Evolutionary conservation across 1,140 invertebrate genomes (phyloP).

Genomic region (Calliphora vicina): DNA sequence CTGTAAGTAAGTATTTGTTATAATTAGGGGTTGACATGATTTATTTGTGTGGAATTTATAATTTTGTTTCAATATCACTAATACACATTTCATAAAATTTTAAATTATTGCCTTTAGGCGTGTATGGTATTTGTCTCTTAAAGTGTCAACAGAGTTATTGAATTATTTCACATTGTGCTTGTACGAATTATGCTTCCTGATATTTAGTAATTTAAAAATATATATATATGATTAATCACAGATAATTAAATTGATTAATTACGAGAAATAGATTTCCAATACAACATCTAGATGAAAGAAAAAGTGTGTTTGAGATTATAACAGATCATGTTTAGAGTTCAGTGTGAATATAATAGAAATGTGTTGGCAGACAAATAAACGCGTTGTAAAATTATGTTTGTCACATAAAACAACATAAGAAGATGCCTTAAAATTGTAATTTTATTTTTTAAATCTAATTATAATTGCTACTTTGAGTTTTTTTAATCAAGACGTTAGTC

Average conservation of each 20-base stretch:
- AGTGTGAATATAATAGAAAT: too few relatives aligned
- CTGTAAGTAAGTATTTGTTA: not conserved
- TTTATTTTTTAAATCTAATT: too few relatives aligned
- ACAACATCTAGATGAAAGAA: not conserved
- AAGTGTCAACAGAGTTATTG: slow-evolving; percentile 18
- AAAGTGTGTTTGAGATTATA: slow-evolving; percentile 25
- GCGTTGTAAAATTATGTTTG: too few relatives aligned
- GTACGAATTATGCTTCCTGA: not conserved
- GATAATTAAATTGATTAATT: slow-evolving; percentile 23
- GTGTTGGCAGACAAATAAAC: too few relatives aligned
- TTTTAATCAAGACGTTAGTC: too few relatives aligned
- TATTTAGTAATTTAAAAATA: not conserved
- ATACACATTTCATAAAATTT: slow-evolving; percentile 6
- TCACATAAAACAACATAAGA: too few relatives aligned
- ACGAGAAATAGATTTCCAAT: not conserved
- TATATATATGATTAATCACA: slow-evolving; percentile 23
- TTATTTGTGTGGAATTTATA: slow-evolving; percentile 14
- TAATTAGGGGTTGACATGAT: slow-evolving; percentile 32
- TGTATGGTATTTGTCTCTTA: slow-evolving; percentile 22
- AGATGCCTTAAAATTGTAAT: too few relatives aligned
- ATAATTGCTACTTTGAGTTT: too few relatives aligned
- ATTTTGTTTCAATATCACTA: not conserved
- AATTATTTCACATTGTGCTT: not conserved
- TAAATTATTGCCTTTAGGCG: slow-evolving; percentile 19
- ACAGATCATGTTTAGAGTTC: too few relatives aligned